Evolutionary conservation across 2,797 vertebrate genomes (phyloP).

Genomic region (Synaphobranchus kaupii): DNA sequence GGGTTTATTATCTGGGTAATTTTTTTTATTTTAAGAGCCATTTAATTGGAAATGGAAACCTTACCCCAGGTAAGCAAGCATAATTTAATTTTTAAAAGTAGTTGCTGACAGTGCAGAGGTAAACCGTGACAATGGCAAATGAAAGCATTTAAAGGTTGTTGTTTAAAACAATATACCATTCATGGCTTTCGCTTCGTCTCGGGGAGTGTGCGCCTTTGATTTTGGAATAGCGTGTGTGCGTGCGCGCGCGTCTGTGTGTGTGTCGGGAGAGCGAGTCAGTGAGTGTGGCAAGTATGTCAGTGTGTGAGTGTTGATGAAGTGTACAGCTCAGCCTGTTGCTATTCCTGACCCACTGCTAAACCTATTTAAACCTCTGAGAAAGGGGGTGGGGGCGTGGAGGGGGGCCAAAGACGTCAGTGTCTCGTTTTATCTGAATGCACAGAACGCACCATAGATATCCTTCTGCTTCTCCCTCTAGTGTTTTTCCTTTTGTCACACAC

Average conservation of each 20-base stretch:
- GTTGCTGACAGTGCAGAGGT: not conserved
- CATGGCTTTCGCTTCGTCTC: not conserved
- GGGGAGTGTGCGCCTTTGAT: slow-evolving; percentile 20
- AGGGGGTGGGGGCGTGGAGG: not conserved
- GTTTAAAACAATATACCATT: not conserved
- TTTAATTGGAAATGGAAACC: not conserved
- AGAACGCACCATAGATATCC: slow-evolving; percentile 10
- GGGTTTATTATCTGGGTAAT: not conserved
- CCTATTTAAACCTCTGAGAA: slow-evolving; percentile 53
- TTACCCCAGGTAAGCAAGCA: not conserved
- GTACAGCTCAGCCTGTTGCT: slow-evolving; percentile 43
- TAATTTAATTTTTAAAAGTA: not conserved
- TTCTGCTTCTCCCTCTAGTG: not conserved
- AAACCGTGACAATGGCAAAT: not conserved
- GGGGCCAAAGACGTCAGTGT: slow-evolving; percentile 17
- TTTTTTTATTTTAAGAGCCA: not conserved
- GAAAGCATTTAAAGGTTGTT: not conserved
- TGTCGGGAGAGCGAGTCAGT: not conserved
- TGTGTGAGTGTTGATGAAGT: slow-evolving; percentile 33
- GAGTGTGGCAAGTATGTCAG: slow-evolving; percentile 17
- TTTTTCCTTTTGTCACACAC: too few species aligned
- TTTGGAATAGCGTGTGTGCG: not conserved
- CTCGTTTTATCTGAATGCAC: slow-evolving; percentile 29
- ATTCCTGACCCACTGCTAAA: slow-evolving; percentile 46
- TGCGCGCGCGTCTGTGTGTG: slow-evolving; percentile 13